phyloP scores from a whole-genome alignment of 2,888 invertebrate species.

The Melieria picta region DNA sequence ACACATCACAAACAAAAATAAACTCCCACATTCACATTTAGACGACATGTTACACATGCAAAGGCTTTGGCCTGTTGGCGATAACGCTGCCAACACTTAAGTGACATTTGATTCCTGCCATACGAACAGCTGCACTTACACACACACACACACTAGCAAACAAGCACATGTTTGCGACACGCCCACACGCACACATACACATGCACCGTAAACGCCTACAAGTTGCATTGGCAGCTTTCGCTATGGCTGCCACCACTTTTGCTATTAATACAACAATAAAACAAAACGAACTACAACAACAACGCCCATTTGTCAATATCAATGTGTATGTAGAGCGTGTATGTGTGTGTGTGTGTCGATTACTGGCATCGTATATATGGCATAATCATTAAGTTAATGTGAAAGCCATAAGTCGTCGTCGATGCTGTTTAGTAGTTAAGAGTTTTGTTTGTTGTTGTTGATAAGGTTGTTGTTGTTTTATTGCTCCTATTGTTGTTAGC shows the following conservation, averaged over 20 bases:
- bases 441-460: no score
- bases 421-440: no score
- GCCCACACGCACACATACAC: background rate
- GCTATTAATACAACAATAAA: no score
- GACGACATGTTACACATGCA: no score
- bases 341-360: background rate
- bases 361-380: background rate
- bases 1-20: background rate
- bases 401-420: background rate
- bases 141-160: background rate
- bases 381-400: conserved; percentile 28
- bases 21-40: background rate
- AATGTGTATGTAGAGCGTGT: background rate
- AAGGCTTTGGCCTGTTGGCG: no score
- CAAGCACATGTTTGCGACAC: background rate
- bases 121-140: no score
- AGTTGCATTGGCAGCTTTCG: no score
- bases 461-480: no score
- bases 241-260: no score
- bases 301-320: background rate
- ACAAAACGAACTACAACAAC: background rate
- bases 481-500: no score
- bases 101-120: conserved; percentile 16
- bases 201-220: no score
- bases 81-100: background rate